These are phyloP conservation scores for Lethenteron reissneri DNA, from an alignment of 2,113 vertebrate species.

Conservation along the genomic window DNA sequence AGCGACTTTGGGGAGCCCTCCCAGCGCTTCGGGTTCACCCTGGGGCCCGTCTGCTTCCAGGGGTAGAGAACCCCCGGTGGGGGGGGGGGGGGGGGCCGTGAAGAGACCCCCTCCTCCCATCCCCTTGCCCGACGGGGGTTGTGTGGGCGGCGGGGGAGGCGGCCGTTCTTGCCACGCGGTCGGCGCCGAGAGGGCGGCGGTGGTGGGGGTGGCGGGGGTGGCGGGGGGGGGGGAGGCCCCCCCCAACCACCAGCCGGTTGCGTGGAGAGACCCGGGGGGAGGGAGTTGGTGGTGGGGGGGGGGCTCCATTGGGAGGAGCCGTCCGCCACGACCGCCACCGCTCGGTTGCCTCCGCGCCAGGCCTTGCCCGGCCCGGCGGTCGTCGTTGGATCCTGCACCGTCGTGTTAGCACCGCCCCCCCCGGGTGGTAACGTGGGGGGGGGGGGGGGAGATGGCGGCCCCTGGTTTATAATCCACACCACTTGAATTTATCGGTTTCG, in stretches of 20 bases:
- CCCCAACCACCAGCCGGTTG: neutral
- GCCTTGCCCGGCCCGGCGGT: no score
- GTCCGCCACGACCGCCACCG: no score
- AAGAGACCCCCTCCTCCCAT: neutral
- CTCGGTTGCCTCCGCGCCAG: no score
- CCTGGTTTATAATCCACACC: no score
- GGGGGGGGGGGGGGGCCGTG: neutral
- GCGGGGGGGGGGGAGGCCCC: neutral
- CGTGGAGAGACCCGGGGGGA: neutral
- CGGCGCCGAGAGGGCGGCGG: neutral
- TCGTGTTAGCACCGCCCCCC: no score
- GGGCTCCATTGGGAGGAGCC: no score
- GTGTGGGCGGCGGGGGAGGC: neutral
- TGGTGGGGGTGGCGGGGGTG: neutral
- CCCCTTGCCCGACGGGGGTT: neutral
- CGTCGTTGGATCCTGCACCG: no score
- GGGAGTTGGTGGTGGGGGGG: no score
- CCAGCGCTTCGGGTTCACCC: conserved; percentile 61
- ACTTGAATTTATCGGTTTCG: no score
- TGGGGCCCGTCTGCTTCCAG: conserved; percentile 73
- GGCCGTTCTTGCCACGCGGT: neutral
- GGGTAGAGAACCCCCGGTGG: conserved; percentile 21
- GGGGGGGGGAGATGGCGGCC: no score
- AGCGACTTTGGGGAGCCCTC: conserved; percentile 47
- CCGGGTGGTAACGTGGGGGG: no score